Percentiles rank a stretch among this genome's conserved stretches.
Conservation (phyloP, 2,797 vertebrate genomes). For the Tragopan temminckii region DNA sequence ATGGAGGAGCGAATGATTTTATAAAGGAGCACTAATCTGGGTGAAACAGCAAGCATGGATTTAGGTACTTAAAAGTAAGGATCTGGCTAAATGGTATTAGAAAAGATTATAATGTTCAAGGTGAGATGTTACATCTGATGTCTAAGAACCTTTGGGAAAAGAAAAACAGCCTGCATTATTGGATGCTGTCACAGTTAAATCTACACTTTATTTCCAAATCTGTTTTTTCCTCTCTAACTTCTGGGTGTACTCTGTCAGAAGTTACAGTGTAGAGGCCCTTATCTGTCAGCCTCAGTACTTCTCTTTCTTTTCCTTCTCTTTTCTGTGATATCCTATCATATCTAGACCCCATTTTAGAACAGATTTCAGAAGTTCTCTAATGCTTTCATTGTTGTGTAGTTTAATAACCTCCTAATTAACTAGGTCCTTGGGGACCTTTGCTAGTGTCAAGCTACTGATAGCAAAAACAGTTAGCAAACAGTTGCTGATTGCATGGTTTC, state of each 20-base stretch:
- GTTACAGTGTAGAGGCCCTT: not conserved
- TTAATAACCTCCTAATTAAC: not conserved
- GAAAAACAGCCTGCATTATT: not conserved
- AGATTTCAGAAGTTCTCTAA: not conserved
- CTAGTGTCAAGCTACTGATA: not conserved
- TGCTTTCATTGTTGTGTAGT: not conserved
- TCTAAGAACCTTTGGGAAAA: not conserved
- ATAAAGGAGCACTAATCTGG: not conserved
- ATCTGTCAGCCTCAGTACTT: not conserved
- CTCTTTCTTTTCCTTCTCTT: not conserved
- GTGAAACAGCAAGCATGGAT: not conserved
- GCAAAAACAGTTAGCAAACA: not conserved
- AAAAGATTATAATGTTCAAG: not conserved
- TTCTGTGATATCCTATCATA: not conserved
- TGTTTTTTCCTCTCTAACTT: not conserved
- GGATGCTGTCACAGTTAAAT: not conserved
- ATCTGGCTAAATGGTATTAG: not conserved
- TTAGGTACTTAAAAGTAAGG: not conserved
- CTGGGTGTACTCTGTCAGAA: not conserved
- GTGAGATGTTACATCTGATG: not conserved
- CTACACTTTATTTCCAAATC: not conserved
- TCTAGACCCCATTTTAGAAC: not conserved
- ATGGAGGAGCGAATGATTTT: not conserved
- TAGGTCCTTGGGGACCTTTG: not conserved
- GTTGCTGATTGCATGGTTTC: not conserved